Percentiles rank a stretch among this genome's conserved stretches.
Evolutionary conservation across 2,888 invertebrate species (phyloP).

Genomic region (Ryuthela nishihirai): DNA sequence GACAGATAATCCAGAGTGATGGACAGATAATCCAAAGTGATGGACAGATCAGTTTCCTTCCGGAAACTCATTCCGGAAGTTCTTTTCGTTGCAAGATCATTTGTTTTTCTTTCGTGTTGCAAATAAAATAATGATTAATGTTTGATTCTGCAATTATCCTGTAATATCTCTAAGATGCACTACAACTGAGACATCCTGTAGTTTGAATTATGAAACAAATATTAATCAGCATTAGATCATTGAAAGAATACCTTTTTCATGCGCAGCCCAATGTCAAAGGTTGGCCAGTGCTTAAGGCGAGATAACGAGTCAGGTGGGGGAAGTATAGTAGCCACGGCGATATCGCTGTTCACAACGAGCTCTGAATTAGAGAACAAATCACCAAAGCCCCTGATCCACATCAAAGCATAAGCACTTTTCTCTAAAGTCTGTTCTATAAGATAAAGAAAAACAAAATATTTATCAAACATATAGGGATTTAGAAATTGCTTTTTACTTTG

Average conservation of each 20-base stretch:
- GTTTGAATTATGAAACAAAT: too few species aligned
- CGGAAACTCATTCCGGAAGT: too few species aligned
- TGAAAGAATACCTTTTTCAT: constrained; percentile 29
- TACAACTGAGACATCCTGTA: too few species aligned
- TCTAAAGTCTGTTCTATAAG: constrained; percentile 22
- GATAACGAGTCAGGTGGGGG: constrained; percentile 22
- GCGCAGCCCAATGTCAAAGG: constrained; percentile 20
- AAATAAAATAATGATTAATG: too few species aligned
- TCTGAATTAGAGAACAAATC: constrained; percentile 10
- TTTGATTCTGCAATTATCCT: too few species aligned
- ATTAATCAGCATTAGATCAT: too few species aligned
- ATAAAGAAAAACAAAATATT: neutral
- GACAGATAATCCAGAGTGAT: too few species aligned
- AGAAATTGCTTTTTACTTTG: neutral
- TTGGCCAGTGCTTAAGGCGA: constrained; percentile 15
- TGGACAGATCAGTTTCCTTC: too few species aligned
- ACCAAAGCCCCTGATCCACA: constrained; percentile 22
- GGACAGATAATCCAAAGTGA: too few species aligned
- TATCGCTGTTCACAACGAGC: constrained; percentile 25
- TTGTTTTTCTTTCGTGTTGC: too few species aligned
- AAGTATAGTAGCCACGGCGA: constrained; percentile 22
- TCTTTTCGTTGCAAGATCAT: too few species aligned
- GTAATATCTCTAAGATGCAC: too few species aligned
- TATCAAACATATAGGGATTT: neutral
- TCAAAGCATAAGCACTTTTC: constrained; percentile 25